Base-by-base conservation (phyloP, 2,888 invertebrate species). In the Diaprepes abbreviatus region DNA sequence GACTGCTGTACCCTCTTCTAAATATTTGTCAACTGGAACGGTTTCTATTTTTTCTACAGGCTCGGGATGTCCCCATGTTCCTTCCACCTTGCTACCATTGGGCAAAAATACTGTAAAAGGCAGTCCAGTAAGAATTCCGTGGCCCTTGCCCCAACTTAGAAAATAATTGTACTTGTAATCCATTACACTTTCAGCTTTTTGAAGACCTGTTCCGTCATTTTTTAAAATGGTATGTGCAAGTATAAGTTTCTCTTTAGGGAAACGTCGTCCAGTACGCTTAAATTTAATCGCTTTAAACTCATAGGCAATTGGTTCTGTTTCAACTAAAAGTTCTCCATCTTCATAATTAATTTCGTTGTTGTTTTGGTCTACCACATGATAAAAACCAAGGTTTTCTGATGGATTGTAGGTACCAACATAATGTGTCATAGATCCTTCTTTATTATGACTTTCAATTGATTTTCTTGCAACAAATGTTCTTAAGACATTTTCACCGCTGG, bases 81-180 rank as follows among this genome's bases (percentile, higher is more conserved):
- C 88, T 3, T 87, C 87, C 12, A 89, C 83, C 52, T 83, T 77
- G 1, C 87, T 87, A 1, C 89, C 89, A 75, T 91, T 89, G 2
- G 84, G 85, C 76, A 89, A 83, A 74, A 86, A 87, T 65, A 93
- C 89, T 7, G 86, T 87, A 24, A 91, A 91, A 58, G 89, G 89
- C 55, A 93, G 83, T 4, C 92, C 93, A 66, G 89, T 91, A 45
- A 91, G 88, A 83, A 90, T 91, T 71, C 89, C 93, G 80, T 88
- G 91, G 3, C 88, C 91, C 76, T 92, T 92, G 12, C 94, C 94
- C 94, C 94, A 95, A 79, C 91, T 91, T 70, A 92, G 86, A 14
- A 88, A 87, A 77, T 92, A 90, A 73, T 89, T 89, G 76, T 89
- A 92, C 21, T 88, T 87, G 81, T 92, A 95, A 73, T 88, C 88